Evolutionary conservation across 2,888 invertebrate genomes (phyloP).

Genomic region (Drosophila limbata): DNA sequence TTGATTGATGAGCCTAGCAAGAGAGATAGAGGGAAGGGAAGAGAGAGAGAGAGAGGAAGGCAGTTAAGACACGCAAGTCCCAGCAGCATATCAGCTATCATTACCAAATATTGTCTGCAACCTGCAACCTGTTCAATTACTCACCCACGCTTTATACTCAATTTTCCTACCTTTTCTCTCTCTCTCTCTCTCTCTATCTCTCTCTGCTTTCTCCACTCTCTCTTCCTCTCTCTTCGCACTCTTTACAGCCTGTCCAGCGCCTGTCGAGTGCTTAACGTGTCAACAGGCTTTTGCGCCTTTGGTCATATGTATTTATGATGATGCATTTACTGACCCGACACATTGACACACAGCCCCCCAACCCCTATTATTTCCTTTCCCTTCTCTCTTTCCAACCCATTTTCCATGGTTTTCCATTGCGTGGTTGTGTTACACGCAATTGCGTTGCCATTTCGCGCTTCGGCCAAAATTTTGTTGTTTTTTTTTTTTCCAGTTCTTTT

Average conservation of each 20-base stretch:
- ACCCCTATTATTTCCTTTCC: no score
- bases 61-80: constrained; percentile 23
- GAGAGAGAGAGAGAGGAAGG: background rate
- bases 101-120: constrained; percentile 34
- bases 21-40: background rate
- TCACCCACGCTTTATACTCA: background rate
- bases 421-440: constrained; percentile 47
- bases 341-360: background rate
- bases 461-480: constrained; percentile 4
- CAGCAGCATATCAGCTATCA: constrained; percentile 32
- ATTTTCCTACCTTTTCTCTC: background rate
- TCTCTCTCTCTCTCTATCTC: background rate
- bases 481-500: constrained; percentile 18
- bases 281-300: constrained; percentile 39
- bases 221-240: background rate
- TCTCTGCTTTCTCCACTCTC: background rate
- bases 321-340: constrained; percentile 48
- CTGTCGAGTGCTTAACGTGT: constrained; percentile 47
- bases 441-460: constrained; percentile 54
- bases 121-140: constrained; percentile 21
- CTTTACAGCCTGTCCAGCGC: background rate
- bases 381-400: no score
- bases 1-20: constrained; percentile 30
- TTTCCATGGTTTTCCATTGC: background rate
- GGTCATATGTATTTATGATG: constrained; percentile 53